These are phyloP conservation scores for Brachystomella parvula DNA, from an alignment of 1,140 invertebrate genomes.

Conservation along the genomic window DNA sequence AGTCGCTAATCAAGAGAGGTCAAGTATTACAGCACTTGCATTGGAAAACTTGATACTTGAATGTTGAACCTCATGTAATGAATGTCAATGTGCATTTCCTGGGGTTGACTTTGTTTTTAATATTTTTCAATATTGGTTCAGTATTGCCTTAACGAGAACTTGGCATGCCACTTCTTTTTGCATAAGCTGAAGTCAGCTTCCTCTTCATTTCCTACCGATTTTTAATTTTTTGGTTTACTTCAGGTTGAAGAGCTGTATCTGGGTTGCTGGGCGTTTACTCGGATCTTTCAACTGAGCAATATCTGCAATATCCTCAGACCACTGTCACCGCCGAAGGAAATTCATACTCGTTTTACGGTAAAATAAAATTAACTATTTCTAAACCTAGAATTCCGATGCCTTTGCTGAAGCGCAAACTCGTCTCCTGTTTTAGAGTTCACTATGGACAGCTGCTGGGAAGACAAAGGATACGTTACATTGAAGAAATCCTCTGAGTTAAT, in stretches of 20 bases:
- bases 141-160: too few species aligned
- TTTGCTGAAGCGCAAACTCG: not conserved
- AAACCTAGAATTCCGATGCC: not conserved
- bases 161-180: too few species aligned
- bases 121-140: too few species aligned
- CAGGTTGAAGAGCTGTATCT: not conserved
- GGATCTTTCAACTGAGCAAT: not conserved
- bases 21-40: too few species aligned
- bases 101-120: too few species aligned
- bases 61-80: too few species aligned
- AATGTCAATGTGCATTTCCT: too few species aligned
- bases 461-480: not conserved
- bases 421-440: not conserved
- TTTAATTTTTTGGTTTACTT: too few species aligned
- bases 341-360: not conserved
- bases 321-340: not conserved
- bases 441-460: not conserved
- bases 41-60: too few species aligned
- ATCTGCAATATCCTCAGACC: not conserved
- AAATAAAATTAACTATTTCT: not conserved
- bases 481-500: not conserved
- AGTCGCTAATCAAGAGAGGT: too few species aligned
- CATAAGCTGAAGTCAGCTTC: too few species aligned
- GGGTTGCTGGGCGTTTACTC: not conserved
- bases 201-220: too few species aligned